These are phyloP conservation scores for Cyprinodon brontotheroides DNA, from an alignment of 2,113 vertebrate species.

Conservation along the genomic window DNA sequence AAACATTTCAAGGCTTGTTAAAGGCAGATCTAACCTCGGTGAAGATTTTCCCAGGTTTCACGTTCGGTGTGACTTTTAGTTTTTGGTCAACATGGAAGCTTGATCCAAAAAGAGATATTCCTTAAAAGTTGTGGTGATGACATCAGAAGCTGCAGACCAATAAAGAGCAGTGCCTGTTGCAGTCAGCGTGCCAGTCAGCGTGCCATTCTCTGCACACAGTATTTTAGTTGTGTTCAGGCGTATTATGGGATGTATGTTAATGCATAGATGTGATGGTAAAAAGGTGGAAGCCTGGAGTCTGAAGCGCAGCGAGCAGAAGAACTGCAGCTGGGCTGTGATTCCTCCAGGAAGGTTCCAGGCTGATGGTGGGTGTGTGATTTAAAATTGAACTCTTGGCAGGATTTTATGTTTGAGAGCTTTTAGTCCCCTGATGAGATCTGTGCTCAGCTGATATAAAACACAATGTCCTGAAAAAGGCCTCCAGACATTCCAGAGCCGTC, in stretches of 20 bases:
- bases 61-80: too few species aligned
- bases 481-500: too few species aligned
- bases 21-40: too few species aligned
- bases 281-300: background rate
- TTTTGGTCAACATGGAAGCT: too few species aligned
- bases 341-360: slow-evolving; percentile 4
- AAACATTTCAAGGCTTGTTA: too few species aligned
- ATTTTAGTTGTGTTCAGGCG: background rate
- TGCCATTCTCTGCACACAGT: too few species aligned
- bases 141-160: too few species aligned
- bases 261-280: background rate
- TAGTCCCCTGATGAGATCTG: slow-evolving; percentile 29
- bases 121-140: too few species aligned
- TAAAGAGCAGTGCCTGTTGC: too few species aligned
- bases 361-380: slow-evolving; percentile 6
- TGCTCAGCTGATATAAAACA: background rate
- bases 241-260: background rate
- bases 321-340: slow-evolving; percentile 41
- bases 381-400: slow-evolving; percentile 4
- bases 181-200: too few species aligned
- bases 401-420: slow-evolving; percentile 24
- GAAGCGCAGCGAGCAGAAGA: background rate
- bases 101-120: too few species aligned
- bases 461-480: background rate
- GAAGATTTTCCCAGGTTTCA: too few species aligned